Evolutionary conservation across 2,797 vertebrate species (phyloP).

Genomic region (Harpagifer antarcticus): DNA sequence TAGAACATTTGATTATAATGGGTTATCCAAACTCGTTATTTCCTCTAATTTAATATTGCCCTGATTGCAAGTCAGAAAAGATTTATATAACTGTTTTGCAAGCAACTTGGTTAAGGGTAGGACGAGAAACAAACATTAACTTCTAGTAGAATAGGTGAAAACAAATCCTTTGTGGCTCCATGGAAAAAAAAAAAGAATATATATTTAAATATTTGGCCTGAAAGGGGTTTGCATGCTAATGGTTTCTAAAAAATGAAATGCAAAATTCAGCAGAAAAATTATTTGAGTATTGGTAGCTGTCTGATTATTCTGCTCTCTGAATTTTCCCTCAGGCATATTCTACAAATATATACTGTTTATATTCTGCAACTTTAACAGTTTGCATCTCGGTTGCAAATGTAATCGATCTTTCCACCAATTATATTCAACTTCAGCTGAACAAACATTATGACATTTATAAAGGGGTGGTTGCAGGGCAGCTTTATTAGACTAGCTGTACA

Average conservation of each 20-base stretch:
- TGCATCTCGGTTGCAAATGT: neutral
- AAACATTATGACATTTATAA: neutral
- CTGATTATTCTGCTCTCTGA: conserved; percentile 10
- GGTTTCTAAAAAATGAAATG: conserved; percentile 22
- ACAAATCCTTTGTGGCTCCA: neutral
- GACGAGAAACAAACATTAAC: neutral
- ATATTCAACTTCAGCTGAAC: neutral
- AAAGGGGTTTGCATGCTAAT: conserved; percentile 10
- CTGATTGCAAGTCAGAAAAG: neutral
- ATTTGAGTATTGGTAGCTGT: conserved; percentile 6
- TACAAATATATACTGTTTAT: neutral
- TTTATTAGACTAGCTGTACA: neutral
- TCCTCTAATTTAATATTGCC: neutral
- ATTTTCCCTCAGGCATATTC: conserved; percentile 4
- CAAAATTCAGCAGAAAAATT: conserved; percentile 18
- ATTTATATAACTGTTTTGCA: neutral
- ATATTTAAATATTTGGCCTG: conserved; percentile 3
- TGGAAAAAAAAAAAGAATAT: neutral
- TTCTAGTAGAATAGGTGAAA: neutral
- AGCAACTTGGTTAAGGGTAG: neutral
- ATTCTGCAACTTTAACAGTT: neutral
- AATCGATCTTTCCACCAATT: neutral
- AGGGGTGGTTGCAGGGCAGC: neutral
- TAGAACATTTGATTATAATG: neutral
- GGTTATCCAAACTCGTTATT: neutral